These are phyloP conservation scores for Diadumene lineata DNA, from an alignment of 92 coral and sea anemone species.

Conservation along the genomic window DNA sequence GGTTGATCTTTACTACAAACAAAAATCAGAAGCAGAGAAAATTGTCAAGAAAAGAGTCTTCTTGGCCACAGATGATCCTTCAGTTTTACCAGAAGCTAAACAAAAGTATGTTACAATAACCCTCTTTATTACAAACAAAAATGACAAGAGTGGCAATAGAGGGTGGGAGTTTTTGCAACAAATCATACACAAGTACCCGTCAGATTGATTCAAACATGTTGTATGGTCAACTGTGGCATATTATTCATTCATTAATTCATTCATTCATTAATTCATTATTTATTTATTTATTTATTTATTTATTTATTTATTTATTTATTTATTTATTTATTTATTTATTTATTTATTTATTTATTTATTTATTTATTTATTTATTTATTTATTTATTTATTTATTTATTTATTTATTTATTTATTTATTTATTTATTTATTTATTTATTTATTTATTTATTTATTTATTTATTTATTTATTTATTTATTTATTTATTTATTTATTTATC, in stretches of 20 bases:
- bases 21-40: conserved; percentile 44
- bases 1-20: conserved; percentile 83
- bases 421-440: no score
- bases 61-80: conserved; percentile 90
- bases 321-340: background rate
- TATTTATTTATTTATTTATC: no score
- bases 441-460: no score
- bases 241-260: background rate
- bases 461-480: no score
- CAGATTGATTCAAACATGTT: background rate
- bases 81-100: conserved; percentile 82
- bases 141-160: no score
- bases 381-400: no score
- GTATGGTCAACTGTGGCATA: background rate
- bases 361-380: no score
- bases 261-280: no score
- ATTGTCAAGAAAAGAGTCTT: conserved; percentile 76
- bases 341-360: background rate
- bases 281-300: no score
- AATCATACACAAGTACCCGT: no score
- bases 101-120: conserved; percentile 58
- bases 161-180: no score
- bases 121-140: background rate
- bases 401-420: no score
- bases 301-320: background rate